phyloP scores from a whole-genome alignment of 2,797 vertebrate genomes.

The Lophotriccus pileatus region DNA sequence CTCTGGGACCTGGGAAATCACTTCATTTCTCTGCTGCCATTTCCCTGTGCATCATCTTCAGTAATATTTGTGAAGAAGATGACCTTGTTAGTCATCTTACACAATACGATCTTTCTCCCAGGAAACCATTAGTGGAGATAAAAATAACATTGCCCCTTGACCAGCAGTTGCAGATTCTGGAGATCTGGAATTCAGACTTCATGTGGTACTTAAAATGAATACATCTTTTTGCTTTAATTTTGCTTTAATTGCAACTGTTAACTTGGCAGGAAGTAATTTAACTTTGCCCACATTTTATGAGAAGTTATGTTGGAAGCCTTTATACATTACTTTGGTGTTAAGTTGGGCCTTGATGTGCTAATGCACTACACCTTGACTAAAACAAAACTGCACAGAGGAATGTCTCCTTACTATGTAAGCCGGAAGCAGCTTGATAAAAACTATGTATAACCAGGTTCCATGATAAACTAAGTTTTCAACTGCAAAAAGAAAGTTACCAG shows the following conservation, averaged over 20 bases:
- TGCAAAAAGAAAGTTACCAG: not conserved
- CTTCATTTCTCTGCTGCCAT: not conserved
- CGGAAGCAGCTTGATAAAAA: not conserved
- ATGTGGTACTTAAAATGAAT: not conserved
- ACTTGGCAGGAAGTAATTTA: not conserved
- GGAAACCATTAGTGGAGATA: not conserved
- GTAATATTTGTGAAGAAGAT: not conserved
- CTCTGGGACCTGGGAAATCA: not conserved
- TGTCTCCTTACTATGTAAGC: not conserved
- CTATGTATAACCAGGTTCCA: not conserved
- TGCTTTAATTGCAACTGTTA: not conserved
- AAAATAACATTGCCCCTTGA: not conserved
- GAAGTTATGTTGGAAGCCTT: not conserved
- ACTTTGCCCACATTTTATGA: not conserved
- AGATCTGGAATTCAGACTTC: not conserved
- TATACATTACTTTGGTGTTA: not conserved
- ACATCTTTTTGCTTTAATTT: too few species aligned
- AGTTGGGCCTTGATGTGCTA: not conserved
- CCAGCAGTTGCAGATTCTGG: not conserved
- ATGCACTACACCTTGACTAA: not conserved
- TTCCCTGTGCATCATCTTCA: not conserved
- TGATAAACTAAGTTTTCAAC: not conserved
- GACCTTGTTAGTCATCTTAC: not conserved
- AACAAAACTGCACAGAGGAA: not conserved
- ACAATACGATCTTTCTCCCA: not conserved